These are phyloP conservation scores for Sphyrna mokarran DNA, from an alignment of 2,113 vertebrate species.

Conservation along the genomic window DNA sequence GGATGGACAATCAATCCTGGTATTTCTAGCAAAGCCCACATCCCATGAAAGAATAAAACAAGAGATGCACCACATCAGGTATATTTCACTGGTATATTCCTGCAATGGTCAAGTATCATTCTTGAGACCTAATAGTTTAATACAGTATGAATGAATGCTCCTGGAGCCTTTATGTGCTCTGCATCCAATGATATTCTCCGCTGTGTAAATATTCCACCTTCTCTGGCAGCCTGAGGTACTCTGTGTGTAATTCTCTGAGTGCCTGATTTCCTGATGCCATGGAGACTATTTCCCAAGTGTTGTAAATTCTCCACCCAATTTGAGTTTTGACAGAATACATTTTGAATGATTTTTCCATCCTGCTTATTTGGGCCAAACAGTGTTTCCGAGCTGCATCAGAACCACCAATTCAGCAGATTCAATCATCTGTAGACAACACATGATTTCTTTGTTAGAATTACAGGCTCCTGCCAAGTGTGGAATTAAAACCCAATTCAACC, in stretches of 20 bases:
- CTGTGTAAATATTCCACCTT: too few species aligned
- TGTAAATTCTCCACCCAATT: background rate
- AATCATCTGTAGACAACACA: background rate
- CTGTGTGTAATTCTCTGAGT: background rate
- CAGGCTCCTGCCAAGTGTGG: background rate
- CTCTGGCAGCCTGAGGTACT: background rate
- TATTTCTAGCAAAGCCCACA: too few species aligned
- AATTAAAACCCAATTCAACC: background rate
- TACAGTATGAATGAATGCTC: background rate
- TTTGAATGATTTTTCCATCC: background rate
- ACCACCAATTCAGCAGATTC: background rate
- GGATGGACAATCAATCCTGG: too few species aligned
- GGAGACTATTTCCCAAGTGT: background rate
- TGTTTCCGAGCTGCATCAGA: conserved; percentile 11
- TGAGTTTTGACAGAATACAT: background rate
- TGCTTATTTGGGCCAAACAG: background rate
- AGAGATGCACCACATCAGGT: background rate
- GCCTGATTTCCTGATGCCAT: background rate
- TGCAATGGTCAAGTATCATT: background rate
- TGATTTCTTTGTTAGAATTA: background rate
- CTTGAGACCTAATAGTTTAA: background rate
- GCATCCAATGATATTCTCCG: background rate
- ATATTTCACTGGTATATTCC: background rate
- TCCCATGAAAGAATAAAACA: too few species aligned
- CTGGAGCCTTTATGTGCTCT: background rate